Evolutionary conservation across 2,888 invertebrate genomes (phyloP), one percentile per base, ranked within the genome.

Genomic region (Carabus problematicus): DNA sequence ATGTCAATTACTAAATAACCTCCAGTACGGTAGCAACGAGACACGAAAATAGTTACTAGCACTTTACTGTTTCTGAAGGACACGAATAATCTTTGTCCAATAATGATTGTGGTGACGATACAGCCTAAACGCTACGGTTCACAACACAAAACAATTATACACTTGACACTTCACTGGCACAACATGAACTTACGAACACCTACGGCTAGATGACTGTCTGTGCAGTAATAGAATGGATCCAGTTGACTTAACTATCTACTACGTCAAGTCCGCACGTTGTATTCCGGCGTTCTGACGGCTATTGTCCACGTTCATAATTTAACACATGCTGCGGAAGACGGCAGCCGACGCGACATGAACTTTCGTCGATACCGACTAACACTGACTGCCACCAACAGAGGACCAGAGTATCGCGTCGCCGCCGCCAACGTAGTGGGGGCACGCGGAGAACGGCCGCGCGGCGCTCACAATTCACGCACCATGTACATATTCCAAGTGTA

Each of bases 341-440:
- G 60, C 54, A 54, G 39, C 18, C 60, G 54, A 54, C 68, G 52
- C 68, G 55, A 54, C 68, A 61, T 45, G 61, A 29, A 55, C 43
- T 52, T 56, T 9, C 42, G 49, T 59, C 67, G 41, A 18, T 43
- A 54, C 62, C 62, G 69, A 55, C 69, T 69, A 55, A 45, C 29
- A 69, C 62, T 69, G 69, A 69, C 62, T 69, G 62, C 66, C 59
- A 40, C 52, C 43, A 43, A 19, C 8, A 41, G 59, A 52, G 67
- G 49, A 49, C 47, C 49, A 19, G 42, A 14, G 11, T 7, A n/a
- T 11, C 19, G 60, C 60, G 67, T 42, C 55, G 62, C 42, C 49
- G 39, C 66, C 54, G 52, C 52, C 47, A 55, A 12, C 16, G 9
- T 14, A 29, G 29, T 45, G 60, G 61, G 47, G 47, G 9, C 11